A percentile compares a stretch with the other conserved stretches of the same genome.
Conservation (phyloP, 2,797 vertebrate species). For the Cyclopterus lumpus region DNA sequence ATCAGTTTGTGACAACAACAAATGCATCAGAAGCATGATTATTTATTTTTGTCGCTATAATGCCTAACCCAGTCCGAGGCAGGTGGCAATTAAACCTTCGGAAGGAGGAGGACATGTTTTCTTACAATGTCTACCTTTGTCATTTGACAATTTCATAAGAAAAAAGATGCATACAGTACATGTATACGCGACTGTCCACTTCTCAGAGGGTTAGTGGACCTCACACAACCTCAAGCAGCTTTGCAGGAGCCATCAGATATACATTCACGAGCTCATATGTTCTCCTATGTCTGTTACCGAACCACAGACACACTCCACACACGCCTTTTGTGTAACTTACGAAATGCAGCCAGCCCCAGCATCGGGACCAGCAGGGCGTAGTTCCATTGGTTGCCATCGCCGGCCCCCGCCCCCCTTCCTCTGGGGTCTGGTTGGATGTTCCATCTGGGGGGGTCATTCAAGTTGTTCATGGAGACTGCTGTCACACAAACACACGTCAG, state of each 20-base stretch:
- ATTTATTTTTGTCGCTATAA: neutral
- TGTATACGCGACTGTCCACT: too few relatives aligned
- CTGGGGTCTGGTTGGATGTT: slow-evolving; percentile 91
- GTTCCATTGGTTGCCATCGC: slow-evolving; percentile 93
- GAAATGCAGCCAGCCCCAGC: slow-evolving; percentile 93
- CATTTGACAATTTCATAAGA: neutral
- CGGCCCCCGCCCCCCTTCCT: slow-evolving; percentile 81
- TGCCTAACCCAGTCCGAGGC: neutral
- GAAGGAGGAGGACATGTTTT: neutral
- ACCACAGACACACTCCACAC: slow-evolving; percentile 10
- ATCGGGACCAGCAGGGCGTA: slow-evolving; percentile 96
- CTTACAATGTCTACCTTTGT: too few relatives aligned
- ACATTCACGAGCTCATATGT: neutral
- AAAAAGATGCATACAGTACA: neutral
- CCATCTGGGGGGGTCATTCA: slow-evolving; percentile 96
- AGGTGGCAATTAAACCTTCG: neutral
- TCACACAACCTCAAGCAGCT: neutral
- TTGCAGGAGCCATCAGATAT: neutral
- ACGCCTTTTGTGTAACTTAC: slow-evolving; percentile 69
- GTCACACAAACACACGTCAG: slow-evolving; percentile 5
- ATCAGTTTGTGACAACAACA: too few relatives aligned
- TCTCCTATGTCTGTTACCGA: neutral
- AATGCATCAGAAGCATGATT: neutral
- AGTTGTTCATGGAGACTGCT: slow-evolving; percentile 92
- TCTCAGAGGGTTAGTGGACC: neutral